Evolutionary conservation across 2,113 vertebrate species (phyloP), one percentile per base, ranked within the genome.

Genomic region (Struthio camelus): DNA sequence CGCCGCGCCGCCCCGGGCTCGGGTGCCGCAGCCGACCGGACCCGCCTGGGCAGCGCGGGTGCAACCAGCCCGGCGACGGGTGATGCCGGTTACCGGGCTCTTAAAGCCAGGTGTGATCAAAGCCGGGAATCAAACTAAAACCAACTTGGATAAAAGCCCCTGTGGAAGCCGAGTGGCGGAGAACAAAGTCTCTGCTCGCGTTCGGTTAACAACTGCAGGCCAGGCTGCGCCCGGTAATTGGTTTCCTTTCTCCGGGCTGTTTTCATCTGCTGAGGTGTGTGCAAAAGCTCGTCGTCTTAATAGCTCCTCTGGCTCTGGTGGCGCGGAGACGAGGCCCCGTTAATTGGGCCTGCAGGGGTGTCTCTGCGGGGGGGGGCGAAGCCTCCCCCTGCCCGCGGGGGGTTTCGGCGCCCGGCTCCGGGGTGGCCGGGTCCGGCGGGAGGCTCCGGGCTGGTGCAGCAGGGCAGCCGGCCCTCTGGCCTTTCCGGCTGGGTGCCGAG

Each of bases 211-310:
- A 87, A 70, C 67, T 89, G 90, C 48, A 38, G 95, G 93, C 94
- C 40, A 34, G 79, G 81, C 83, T 81, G 78, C 3, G 90, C 86
- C 82, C 17, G 54, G 86, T n/a, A 65, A 95, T 93, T 83, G 75
- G 91, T 96, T 96, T 92, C 89, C 92, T 93, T 95, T 89, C 95
- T 93, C 71, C 10, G 12, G 77, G 92, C 87, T 92, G 46, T 96
- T 97, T 94, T 64, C 91, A 95, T 93, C 91, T 19, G 18, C 85
- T 95, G 38, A 89, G 93, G 87, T 92, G 94, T 56, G 91, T 15
- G 84, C 71, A 40, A 8, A 30, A 69, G 53, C 32, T 69, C 34
- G 0, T 36, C 81, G 70, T 54, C 76, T 27, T 86, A 76, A 81
- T 53, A 70, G 61, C 70, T 87, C 50, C 83, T 89, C 80, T 78